Evolutionary conservation across 1,140 invertebrate genomes (phyloP), one percentile per base, ranked within the genome.

Genomic region (Drosophila rhopaloa): DNA sequence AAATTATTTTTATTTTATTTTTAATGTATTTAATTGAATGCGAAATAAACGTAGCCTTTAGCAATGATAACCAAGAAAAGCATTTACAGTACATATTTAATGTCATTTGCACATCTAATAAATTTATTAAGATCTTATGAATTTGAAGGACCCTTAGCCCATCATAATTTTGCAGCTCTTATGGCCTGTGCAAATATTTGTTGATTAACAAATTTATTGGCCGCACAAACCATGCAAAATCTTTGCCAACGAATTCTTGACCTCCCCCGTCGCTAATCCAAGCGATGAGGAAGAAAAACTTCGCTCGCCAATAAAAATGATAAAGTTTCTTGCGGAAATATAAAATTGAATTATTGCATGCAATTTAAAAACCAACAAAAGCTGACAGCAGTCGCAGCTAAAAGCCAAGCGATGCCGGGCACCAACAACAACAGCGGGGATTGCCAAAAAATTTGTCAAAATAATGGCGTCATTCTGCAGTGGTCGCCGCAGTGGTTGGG

Each of bases 361-460:
- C 81, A 91, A 85, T 89, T 91, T 91, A 78, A 91, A 86, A 89
- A 79, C 75, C 88, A 88, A 91, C 89, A 91, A 91, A 90, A 77
- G 84, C 88, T 76, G 78, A 81, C 76, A 84, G 72, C 63, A 88
- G 84, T 80, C 71, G 66, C 51, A 89, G 73, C 77, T 84, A 89
- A 89, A 77, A 89, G 83, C 82, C 71, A 82, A 75, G 62, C 43
- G 57, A 38, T 38, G 37, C 11, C 11, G 37, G 37, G 9, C 38
- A 67, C 19, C 62, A 68, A 57, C 61, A 84, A 66, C 75, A 86
- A 85, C 67, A 77, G 61, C 70, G 62, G 51, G 50, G 79, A 77
- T 79, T 91, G 89, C 89, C 89, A 91, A 91, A 91, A 88, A 91
- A 91, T 91, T 91, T 90, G 89, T 91, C 84, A 91, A 91, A 89